These are phyloP conservation scores for Zaprionus tsacasi DNA, from an alignment of 1,140 invertebrate genomes.

Conservation along the genomic window DNA sequence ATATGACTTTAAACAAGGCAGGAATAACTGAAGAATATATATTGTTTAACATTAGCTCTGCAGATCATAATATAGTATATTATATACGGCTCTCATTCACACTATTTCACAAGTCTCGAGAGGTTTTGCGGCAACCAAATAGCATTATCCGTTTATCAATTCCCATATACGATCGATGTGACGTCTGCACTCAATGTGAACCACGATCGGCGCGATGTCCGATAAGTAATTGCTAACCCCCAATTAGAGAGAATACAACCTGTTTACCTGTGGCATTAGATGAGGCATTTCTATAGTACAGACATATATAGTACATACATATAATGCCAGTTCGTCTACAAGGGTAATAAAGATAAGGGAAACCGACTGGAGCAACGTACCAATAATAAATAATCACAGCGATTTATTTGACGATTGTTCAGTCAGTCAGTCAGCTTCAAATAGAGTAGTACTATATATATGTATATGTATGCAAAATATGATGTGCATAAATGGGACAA, in stretches of 20 bases:
- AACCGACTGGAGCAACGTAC: neutral
- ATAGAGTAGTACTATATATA: neutral
- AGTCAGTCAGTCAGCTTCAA: neutral
- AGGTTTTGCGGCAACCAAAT: neutral
- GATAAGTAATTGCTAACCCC: conserved; percentile 6
- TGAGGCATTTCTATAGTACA: conserved; percentile 10
- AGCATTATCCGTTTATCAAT: neutral
- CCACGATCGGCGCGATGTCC: conserved; percentile 19
- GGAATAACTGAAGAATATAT: too few relatives aligned
- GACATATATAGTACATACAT: neutral
- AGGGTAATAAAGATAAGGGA: conserved; percentile 29
- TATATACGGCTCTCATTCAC: too few relatives aligned
- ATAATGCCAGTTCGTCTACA: neutral
- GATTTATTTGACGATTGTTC: conserved; percentile 22
- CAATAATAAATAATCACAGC: conserved; percentile 23
- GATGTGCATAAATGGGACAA: neutral
- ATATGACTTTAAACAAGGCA: too few relatives aligned
- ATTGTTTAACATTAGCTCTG: too few relatives aligned
- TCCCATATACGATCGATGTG: neutral
- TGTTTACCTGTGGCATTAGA: conserved; percentile 21
- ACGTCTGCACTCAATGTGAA: neutral
- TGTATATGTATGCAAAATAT: conserved; percentile 3
- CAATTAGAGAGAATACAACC: conserved; percentile 7
- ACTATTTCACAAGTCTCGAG: neutral
- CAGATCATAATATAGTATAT: too few relatives aligned